Conservation (phyloP, 1,140 invertebrate species). For the Drosophila nigrodunni region DNA sequence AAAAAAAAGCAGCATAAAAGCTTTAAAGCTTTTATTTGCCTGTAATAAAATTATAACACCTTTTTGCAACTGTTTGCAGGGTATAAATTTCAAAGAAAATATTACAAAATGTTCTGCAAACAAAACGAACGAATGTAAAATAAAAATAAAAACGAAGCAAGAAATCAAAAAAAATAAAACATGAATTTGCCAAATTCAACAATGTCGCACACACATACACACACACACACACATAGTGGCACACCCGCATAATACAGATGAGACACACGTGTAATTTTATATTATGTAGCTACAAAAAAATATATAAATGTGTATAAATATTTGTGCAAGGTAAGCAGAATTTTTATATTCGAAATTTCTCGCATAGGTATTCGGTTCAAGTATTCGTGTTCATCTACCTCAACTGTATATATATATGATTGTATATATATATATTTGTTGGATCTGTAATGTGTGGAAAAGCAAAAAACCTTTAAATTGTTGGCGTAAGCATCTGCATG, state of each 20-base stretch:
- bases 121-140: slow-evolving; percentile 29
- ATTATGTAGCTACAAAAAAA: slow-evolving; percentile 58
- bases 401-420: neutral
- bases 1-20: too few relatives aligned
- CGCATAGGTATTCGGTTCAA: slow-evolving; percentile 50
- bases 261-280: slow-evolving; percentile 72
- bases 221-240: slow-evolving; percentile 6
- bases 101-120: slow-evolving; percentile 38
- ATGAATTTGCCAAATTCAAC: slow-evolving; percentile 61
- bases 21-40: too few relatives aligned
- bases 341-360: slow-evolving; percentile 70
- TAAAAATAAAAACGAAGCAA: slow-evolving; percentile 37
- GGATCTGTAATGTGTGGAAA: slow-evolving; percentile 12
- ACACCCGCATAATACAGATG: slow-evolving; percentile 23
- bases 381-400: slow-evolving; percentile 22
- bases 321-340: slow-evolving; percentile 80
- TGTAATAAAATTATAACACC: too few relatives aligned
- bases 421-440: slow-evolving; percentile 1
- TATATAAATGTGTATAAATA: slow-evolving; percentile 63
- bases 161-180: slow-evolving; percentile 25
- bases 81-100: slow-evolving; percentile 13
- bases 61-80: neutral
- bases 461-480: slow-evolving; percentile 61
- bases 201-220: slow-evolving; percentile 50
- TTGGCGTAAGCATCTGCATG: slow-evolving; percentile 79